These are phyloP conservation scores for Platysternon megacephalum DNA, from an alignment of 2,113 vertebrate species.

Conservation along the genomic window DNA sequence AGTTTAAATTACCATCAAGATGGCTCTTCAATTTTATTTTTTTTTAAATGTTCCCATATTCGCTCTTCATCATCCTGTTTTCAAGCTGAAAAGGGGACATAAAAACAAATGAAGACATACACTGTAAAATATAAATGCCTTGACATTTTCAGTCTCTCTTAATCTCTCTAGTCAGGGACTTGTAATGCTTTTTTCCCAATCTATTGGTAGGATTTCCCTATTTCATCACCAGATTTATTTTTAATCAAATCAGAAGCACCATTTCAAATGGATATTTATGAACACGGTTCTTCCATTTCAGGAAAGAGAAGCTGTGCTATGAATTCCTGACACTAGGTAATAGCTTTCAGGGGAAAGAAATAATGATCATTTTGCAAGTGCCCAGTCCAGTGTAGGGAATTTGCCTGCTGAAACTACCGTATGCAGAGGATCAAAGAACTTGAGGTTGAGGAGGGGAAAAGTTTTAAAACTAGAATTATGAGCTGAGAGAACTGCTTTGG, in stretches of 20 bases:
- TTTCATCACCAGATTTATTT: background rate
- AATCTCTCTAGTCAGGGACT: background rate
- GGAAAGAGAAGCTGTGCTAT: background rate
- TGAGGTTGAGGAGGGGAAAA: background rate
- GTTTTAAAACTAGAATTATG: background rate
- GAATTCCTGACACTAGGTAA: background rate
- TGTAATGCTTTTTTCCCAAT: background rate
- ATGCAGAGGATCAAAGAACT: background rate
- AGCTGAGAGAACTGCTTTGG: background rate
- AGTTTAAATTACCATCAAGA: constrained; percentile 25
- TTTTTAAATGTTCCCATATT: background rate
- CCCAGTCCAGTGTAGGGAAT: background rate
- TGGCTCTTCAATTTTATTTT: constrained; percentile 27
- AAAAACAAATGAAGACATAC: constrained; percentile 34
- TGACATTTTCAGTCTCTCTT: constrained; percentile 14
- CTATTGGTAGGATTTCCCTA: background rate
- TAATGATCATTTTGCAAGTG: background rate
- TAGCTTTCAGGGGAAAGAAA: background rate
- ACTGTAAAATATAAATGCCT: background rate
- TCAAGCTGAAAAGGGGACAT: constrained; percentile 16
- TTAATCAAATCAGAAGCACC: background rate
- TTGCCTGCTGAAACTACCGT: background rate
- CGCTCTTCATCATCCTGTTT: constrained; percentile 17
- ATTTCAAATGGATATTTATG: background rate
- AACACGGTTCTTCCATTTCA: background rate